Percentiles rank a stretch among this genome's conserved stretches.
These are phyloP conservation scores for Drosophila affinis DNA, from an alignment of 2,888 invertebrate species.

Conservation along the genomic window DNA sequence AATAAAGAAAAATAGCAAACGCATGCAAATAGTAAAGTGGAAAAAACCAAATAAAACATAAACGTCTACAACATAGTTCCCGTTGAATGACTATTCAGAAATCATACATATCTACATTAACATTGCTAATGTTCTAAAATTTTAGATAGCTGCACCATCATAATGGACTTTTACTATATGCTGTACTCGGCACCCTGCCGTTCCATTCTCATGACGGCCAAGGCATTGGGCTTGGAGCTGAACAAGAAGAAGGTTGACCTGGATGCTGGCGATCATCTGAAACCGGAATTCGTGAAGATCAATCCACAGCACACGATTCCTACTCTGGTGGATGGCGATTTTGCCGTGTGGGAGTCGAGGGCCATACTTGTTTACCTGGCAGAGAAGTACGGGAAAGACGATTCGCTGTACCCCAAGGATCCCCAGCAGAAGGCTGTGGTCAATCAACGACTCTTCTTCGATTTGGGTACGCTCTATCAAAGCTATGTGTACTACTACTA, in stretches of 20 bases:
- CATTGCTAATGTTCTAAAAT: no score
- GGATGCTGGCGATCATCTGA: constrained; percentile 87
- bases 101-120: no score
- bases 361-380: constrained; percentile 91
- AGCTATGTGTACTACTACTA: constrained; percentile 88
- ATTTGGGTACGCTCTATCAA: constrained; percentile 89
- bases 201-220: constrained; percentile 86
- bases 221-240: constrained; percentile 87
- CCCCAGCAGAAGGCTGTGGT: constrained; percentile 89
- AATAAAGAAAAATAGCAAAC: constrained; percentile 1
- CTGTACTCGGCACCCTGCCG: constrained; percentile 86
- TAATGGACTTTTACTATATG: constrained; percentile 58
- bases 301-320: constrained; percentile 94
- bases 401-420: constrained; percentile 90
- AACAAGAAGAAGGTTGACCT: constrained; percentile 86
- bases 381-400: constrained; percentile 90
- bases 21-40: constrained; percentile 1
- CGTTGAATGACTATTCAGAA: no score
- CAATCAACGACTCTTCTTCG: constrained; percentile 91
- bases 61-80: background rate
- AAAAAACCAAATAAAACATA: background rate
- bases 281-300: constrained; percentile 88
- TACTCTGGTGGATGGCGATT: constrained; percentile 91
- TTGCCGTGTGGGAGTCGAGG: constrained; percentile 92
- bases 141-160: constrained; percentile 12